Base-by-base conservation (phyloP, 2,113 vertebrate species). In the Brachionichthys hirsutus region DNA sequence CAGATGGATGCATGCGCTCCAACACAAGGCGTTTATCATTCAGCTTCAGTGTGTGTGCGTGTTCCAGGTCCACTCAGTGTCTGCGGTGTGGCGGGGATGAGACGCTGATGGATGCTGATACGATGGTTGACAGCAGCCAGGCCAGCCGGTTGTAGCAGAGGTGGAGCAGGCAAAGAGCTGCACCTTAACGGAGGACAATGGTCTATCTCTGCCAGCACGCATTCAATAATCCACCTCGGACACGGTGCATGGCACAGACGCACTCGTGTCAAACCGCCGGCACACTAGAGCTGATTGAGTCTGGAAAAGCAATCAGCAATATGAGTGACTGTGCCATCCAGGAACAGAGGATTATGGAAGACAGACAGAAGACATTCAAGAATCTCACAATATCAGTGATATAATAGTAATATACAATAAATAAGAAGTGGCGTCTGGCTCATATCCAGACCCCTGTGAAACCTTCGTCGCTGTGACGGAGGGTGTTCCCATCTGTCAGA, bases 21-120 rank as follows among this genome's bases (percentile, higher is more conserved):
- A 40, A 38, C 48, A 65, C 66, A 72, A 44, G 6, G 53, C n/a
- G 48, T 52, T 19, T 13, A 41, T 24, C 56, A 50, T 47, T 22
- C 22, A 16, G 57, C 54, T 53, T 49, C 35, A 47, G 22, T 51
- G 62, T 43, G 36, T 58, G 46, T 75, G 70, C 35, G 18, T 58
- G 17, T 44, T 41, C 43, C 41, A 17, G 46, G 10, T 55, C 40
- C 5, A 4, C 41, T 46, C 54, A 41, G 34, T n/a, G 56, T 54
- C 75, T 65, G 49, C n/a, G 44, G 41, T 24, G 18, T 12, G 20
- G 1, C 0, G 0, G 30, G 5, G 49, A 67, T 15, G 7, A 80
- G 62, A 57, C 70, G 49, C 54, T 78, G 69, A 84, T 63, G 51
- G 73, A 83, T 70, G 62, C 44, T 62, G 77, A 77, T 75, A 56